Percentiles rank a stretch among this genome's conserved stretches.
These are phyloP conservation scores for Hycleus cichorii DNA, from an alignment of 1,140 invertebrate species.

Conservation along the genomic window DNA sequence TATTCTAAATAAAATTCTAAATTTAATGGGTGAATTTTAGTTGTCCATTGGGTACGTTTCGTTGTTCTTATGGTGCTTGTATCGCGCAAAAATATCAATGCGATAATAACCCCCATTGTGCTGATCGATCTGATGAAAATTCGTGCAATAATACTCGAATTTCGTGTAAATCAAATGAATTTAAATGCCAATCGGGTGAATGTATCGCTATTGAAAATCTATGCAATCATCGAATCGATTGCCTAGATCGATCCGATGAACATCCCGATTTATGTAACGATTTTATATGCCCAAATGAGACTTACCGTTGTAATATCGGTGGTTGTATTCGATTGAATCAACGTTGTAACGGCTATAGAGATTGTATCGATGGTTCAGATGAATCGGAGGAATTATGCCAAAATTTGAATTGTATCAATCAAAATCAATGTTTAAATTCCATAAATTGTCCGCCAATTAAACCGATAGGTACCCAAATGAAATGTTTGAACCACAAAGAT, in stretches of 20 bases:
- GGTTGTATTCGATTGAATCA: constrained; percentile 42
- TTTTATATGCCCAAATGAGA: constrained; percentile 36
- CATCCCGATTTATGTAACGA: constrained; percentile 38
- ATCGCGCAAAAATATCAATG: not conserved
- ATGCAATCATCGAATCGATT: constrained; percentile 55
- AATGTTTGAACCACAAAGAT: constrained; percentile 32
- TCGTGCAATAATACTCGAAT: constrained; percentile 5
- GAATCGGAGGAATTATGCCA: constrained; percentile 39
- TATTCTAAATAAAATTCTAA: not conserved
- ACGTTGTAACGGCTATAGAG: constrained; percentile 44
- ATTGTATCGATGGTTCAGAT: constrained; percentile 57
- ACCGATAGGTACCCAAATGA: not conserved
- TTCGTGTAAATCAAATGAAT: constrained; percentile 36
- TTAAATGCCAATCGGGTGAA: constrained; percentile 48
- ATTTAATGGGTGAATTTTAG: not conserved
- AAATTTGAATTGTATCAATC: constrained; percentile 4
- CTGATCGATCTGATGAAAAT: constrained; percentile 18
- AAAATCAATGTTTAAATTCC: constrained; percentile 1
- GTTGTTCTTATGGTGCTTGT: constrained; percentile 54
- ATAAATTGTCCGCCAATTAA: constrained; percentile 11
- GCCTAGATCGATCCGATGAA: constrained; percentile 58
- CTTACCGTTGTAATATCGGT: constrained; percentile 47
- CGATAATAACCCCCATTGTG: constrained; percentile 9
- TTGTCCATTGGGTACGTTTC: constrained; percentile 47
- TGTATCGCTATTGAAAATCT: constrained; percentile 47